Conservation (phyloP, 2,113 vertebrate species). For the Amphiprion percula region DNA sequence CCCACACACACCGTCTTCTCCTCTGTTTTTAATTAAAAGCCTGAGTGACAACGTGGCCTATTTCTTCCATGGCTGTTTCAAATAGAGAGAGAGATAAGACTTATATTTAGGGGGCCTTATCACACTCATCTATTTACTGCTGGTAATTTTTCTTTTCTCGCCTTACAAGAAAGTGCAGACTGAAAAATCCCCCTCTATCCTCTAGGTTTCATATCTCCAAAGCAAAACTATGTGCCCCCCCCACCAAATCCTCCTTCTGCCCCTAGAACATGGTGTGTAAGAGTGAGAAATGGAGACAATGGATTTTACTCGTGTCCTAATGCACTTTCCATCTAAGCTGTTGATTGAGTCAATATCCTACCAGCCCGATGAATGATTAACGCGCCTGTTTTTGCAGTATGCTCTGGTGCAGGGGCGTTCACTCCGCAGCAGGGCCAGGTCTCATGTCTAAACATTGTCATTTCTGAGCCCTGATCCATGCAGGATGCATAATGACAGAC, state of each 20-base stretch:
- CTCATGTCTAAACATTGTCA: constrained; percentile 64
- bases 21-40: constrained; percentile 81
- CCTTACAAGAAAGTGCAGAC: constrained; percentile 61
- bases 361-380: constrained; percentile 50
- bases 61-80: constrained; percentile 78
- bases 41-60: constrained; percentile 77
- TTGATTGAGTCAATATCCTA: constrained; percentile 55
- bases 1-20: constrained; percentile 23
- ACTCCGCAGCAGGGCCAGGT: constrained; percentile 36
- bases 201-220: constrained; percentile 64
- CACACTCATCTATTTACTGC: constrained; percentile 79
- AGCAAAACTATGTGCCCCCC: constrained; percentile 45
- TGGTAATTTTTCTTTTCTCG: constrained; percentile 72
- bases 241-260: constrained; percentile 26
- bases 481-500: constrained; percentile 59
- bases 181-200: constrained; percentile 58
- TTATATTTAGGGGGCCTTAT: constrained; percentile 81
- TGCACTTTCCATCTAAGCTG: constrained; percentile 58
- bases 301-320: constrained; percentile 56
- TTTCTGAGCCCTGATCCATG: constrained; percentile 43
- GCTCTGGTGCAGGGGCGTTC: constrained; percentile 37
- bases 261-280: constrained; percentile 35
- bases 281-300: constrained; percentile 62
- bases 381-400: constrained; percentile 42
- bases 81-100: constrained; percentile 77